These are phyloP conservation scores for Allacma fusca DNA, from an alignment of 2,888 invertebrate genomes.

Conservation along the genomic window DNA sequence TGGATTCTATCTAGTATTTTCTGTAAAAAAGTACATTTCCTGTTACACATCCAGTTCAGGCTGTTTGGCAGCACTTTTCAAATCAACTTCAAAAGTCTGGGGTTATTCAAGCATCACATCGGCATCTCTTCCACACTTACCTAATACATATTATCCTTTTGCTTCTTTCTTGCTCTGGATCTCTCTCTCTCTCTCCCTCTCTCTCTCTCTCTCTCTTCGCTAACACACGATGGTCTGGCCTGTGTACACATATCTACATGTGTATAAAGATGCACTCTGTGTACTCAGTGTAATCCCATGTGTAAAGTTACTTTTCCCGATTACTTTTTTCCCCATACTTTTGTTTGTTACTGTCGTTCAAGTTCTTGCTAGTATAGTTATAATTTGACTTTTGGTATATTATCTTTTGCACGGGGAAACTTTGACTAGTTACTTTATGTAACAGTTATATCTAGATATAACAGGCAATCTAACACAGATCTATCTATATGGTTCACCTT, in stretches of 20 bases:
- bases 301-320: constrained; percentile 12
- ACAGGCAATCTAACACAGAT: too few species aligned
- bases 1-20: neutral
- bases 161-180: neutral
- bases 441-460: too few species aligned
- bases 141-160: neutral
- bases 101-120: constrained; percentile 10
- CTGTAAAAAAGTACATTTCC: neutral
- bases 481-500: too few species aligned
- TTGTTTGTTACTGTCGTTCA: too few species aligned
- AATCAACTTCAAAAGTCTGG: neutral
- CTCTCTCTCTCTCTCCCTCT: too few species aligned
- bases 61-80: neutral
- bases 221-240: too few species aligned
- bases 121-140: neutral
- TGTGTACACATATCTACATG: too few species aligned
- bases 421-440: too few species aligned
- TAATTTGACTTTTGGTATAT: too few species aligned
- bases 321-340: neutral
- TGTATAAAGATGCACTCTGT: neutral
- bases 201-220: too few species aligned
- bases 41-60: neutral
- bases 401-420: too few species aligned
- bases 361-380: too few species aligned
- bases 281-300: neutral